Base-by-base conservation (phyloP, 2,797 vertebrate genomes). In the Euphonia xanthogaster region DNA sequence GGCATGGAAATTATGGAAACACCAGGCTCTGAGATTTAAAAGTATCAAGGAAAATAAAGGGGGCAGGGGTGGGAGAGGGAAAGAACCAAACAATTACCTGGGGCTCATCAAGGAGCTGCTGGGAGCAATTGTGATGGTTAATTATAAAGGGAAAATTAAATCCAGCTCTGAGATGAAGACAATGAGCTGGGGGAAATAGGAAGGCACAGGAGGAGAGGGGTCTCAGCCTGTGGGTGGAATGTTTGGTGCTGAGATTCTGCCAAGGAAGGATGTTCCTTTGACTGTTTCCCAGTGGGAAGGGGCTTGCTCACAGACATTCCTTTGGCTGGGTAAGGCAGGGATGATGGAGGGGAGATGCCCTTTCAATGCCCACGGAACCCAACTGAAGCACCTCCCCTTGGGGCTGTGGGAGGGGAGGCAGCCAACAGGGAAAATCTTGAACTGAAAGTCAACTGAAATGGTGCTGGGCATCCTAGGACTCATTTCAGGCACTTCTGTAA, bases 121-220 rank as follows among this genome's bases (percentile, higher is more conserved):
- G 9, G 70, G 91, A 94, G 76, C 96, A 85, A 92, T 58, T 93
- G 74, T 3, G 5, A n/a, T 5, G 77, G 96, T 94, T 93, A 95
- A 97, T 97, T 97, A 96, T 45, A 78, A 96, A 95, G 54, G n/a
- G 85, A 96, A 96, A 90, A 65, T 71, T 40, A 96, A 97, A 97
- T 95, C 79, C 94, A 91, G 90, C 62, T 68, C 86, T 10, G 31
- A 90, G 86, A 33, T 27, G 68, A 70, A 62, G 91, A 75, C 31
- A 75, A 80, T 27, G 78, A 86, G 58, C 80, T 57, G 58, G 55
- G 37, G 54, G 40, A 40, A 53, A 10, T 3, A 25, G 42, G 57
- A 67, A 80, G 48, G 30, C 5, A 30, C n/a, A 35, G 66, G 48
- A 77, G 48, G 45, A 71, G 57, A 28, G 17, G 22, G 5, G 2